These are phyloP conservation scores for Penaeus japonicus DNA, from an alignment of 1,140 invertebrate genomes.

Conservation along the genomic window DNA sequence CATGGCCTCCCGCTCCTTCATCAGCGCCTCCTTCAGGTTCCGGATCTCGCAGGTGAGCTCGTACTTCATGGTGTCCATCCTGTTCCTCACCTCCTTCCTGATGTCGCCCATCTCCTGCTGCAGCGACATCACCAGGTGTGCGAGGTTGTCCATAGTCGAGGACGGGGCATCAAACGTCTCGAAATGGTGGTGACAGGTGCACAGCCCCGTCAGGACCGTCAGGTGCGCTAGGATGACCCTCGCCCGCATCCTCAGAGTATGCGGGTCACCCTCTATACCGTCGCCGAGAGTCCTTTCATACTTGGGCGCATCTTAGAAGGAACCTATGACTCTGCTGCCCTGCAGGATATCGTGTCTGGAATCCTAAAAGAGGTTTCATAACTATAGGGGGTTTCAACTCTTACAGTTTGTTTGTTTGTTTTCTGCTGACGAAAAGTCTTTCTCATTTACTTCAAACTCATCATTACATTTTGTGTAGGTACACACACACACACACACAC, in stretches of 20 bases:
- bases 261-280: background rate
- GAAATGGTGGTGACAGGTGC: background rate
- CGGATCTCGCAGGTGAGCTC: slow-evolving; percentile 59
- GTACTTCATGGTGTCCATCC: slow-evolving; percentile 56
- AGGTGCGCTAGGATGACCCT: background rate
- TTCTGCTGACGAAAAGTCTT: no score
- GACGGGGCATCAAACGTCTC: slow-evolving; percentile 1
- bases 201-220: background rate
- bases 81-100: slow-evolving; percentile 44
- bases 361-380: no score
- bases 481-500: no score
- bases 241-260: background rate
- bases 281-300: no score
- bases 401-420: no score
- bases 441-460: no score
- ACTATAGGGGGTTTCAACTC: no score
- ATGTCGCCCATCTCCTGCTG: slow-evolving; percentile 51
- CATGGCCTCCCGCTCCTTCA: slow-evolving; percentile 38
- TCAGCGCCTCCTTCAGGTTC: slow-evolving; percentile 50
- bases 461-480: no score
- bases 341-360: no score
- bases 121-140: slow-evolving; percentile 35
- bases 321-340: no score
- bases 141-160: slow-evolving; percentile 29
- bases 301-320: no score